Percentiles rank a stretch among this genome's conserved stretches.
These are phyloP conservation scores for Hippoglossus hippoglossus DNA, from an alignment of 2,797 vertebrate species.

Conservation along the genomic window DNA sequence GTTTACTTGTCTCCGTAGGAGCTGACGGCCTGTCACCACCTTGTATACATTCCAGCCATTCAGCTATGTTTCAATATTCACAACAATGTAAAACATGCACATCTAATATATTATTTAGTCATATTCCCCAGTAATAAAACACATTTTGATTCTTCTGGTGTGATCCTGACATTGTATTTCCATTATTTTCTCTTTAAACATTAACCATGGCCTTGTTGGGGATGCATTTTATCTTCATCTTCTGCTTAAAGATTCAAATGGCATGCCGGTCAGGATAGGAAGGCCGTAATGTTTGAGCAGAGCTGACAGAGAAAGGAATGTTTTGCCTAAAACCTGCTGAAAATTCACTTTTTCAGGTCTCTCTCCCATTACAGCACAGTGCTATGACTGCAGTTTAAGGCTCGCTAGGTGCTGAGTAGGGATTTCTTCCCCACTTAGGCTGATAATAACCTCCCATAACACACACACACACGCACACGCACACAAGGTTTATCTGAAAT, in stretches of 20 bases:
- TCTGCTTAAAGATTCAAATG: constrained; percentile 83
- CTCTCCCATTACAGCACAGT: constrained; percentile 73
- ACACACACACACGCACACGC: constrained; percentile 10
- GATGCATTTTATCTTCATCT: constrained; percentile 77
- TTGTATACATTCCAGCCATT: constrained; percentile 81
- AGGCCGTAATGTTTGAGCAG: constrained; percentile 73
- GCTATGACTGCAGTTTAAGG: constrained; percentile 79
- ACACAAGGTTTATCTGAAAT: neutral
- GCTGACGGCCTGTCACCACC: constrained; percentile 59
- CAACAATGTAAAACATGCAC: constrained; percentile 86
- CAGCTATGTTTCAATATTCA: constrained; percentile 90
- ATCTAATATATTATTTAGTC: constrained; percentile 94
- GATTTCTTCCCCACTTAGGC: constrained; percentile 62
- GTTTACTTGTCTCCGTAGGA: constrained; percentile 67
- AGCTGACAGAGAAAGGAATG: constrained; percentile 78
- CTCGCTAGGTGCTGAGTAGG: constrained; percentile 76
- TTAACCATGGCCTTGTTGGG: constrained; percentile 90
- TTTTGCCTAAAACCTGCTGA: constrained; percentile 85
- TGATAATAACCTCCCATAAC: constrained; percentile 57
- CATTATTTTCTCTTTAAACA: constrained; percentile 98
- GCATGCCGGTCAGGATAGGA: constrained; percentile 75
- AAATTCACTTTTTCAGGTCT: constrained; percentile 73
- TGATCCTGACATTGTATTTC: constrained; percentile 90
- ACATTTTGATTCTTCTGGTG: constrained; percentile 82
- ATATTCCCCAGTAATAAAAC: constrained; percentile 83